These are phyloP conservation scores for Trichosurus vulpecula DNA, from an alignment of 2,797 vertebrate genomes.

Conservation along the genomic window DNA sequence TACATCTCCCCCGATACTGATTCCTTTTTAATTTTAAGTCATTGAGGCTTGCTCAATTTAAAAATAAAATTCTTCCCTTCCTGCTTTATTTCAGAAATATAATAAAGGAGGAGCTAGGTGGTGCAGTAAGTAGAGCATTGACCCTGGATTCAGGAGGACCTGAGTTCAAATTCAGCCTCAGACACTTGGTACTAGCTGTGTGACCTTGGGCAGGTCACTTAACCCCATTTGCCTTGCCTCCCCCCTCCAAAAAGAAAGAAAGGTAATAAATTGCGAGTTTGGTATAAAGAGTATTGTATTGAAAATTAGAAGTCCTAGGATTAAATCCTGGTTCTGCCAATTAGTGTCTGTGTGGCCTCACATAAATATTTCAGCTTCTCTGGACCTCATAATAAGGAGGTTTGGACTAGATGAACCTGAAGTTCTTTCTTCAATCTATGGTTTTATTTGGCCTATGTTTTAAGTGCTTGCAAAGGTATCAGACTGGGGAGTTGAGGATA, in stretches of 20 bases:
- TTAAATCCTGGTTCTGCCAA: background rate
- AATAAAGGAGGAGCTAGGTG: background rate
- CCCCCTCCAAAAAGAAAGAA: background rate
- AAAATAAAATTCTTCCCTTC: background rate
- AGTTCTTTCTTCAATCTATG: background rate
- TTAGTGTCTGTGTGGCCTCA: background rate
- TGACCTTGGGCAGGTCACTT: no score
- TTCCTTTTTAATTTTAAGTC: background rate
- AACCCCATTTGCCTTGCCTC: no score
- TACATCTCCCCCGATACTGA: background rate
- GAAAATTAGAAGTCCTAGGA: background rate
- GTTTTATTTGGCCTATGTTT: background rate
- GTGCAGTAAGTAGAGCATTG: no score
- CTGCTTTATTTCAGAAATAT: background rate
- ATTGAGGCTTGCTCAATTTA: background rate
- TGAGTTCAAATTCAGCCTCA: no score
- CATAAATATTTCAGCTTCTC: background rate
- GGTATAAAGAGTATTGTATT: background rate
- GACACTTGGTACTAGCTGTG: no score
- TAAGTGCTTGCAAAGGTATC: background rate
- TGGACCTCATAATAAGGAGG: background rate
- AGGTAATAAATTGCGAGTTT: background rate
- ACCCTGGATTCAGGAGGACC: no score
- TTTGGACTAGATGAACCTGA: background rate
- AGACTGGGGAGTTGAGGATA: background rate